A percentile compares a stretch with the other conserved stretches of the same genome.
Evolutionary conservation across 2,113 vertebrate species (phyloP).

Genomic region (Grammomys dolichurus): DNA sequence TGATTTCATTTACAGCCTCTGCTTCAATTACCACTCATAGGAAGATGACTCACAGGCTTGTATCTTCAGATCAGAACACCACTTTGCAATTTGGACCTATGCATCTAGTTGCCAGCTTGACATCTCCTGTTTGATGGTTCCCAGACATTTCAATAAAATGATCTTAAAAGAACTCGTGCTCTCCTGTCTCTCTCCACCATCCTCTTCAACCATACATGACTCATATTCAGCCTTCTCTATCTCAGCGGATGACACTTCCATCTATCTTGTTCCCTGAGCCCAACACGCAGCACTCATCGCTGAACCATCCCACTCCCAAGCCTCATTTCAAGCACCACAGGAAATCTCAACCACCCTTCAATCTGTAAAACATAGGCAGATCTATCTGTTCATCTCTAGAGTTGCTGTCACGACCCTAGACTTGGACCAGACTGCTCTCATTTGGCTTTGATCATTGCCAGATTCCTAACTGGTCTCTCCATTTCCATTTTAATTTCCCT

Average conservation of each 20-base stretch:
- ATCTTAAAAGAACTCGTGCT: slow-evolving; percentile 37
- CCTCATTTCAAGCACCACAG: neutral
- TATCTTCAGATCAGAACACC: slow-evolving; percentile 58
- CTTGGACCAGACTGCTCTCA: neutral
- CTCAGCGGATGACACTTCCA: slow-evolving; percentile 28
- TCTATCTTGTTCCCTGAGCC: slow-evolving; percentile 35
- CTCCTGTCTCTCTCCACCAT: neutral
- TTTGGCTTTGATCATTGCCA: neutral
- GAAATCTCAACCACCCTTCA: neutral
- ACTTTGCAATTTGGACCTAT: slow-evolving; percentile 30
- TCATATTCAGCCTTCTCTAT: slow-evolving; percentile 17
- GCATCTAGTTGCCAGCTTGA: slow-evolving; percentile 38
- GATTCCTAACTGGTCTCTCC: neutral
- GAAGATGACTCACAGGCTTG: slow-evolving; percentile 66
- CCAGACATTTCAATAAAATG: slow-evolving; percentile 60
- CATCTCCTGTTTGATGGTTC: slow-evolving; percentile 11
- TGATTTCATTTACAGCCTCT: slow-evolving; percentile 56
- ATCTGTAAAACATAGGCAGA: neutral
- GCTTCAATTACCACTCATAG: slow-evolving; percentile 28
- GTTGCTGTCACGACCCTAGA: neutral
- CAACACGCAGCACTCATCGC: slow-evolving; percentile 53
- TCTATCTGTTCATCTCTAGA: neutral
- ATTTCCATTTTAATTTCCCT: slow-evolving; percentile 32
- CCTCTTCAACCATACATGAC: slow-evolving; percentile 31
- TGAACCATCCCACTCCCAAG: neutral